A percentile compares a stretch with the other conserved stretches of the same genome.
Conservation (phyloP, 2,113 vertebrate genomes). For the Percina caprodes region DNA sequence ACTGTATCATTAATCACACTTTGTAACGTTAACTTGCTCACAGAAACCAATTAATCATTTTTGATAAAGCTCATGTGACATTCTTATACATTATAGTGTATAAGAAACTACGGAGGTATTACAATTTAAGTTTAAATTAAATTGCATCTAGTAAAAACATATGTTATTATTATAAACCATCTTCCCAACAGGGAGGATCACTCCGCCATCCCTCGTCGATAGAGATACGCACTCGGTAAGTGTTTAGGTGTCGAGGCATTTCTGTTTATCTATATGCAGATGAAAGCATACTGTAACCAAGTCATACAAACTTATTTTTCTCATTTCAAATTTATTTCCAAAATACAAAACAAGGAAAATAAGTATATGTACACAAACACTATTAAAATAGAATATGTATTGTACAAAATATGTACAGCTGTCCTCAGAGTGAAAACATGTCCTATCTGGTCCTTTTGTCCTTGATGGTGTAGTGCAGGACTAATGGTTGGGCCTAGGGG, state of each 20-base stretch:
- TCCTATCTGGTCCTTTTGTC: conserved; percentile 86
- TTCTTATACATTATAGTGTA: no score
- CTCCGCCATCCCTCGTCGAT: neutral
- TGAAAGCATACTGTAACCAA: neutral
- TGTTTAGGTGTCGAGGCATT: no score
- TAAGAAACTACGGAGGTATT: neutral
- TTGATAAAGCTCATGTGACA: neutral
- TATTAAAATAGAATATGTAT: conserved; percentile 90
- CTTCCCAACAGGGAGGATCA: neutral
- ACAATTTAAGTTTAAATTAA: neutral
- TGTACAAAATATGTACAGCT: conserved; percentile 86
- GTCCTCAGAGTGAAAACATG: conserved; percentile 44
- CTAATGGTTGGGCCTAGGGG: conserved; percentile 84
- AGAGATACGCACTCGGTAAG: no score
- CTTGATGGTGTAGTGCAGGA: conserved; percentile 87
- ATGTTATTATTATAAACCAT: neutral
- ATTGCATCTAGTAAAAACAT: neutral
- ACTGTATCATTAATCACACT: neutral
- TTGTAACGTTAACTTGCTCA: neutral
- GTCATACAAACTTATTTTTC: conserved; percentile 43
- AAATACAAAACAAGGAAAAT: conserved; percentile 88
- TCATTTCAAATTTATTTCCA: conserved; percentile 84
- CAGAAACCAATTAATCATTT: neutral
- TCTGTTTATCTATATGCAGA: no score
- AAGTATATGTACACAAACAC: conserved; percentile 86